Evolutionary conservation across 1,140 invertebrate genomes (phyloP).

Genomic region (Belonocnema kinseyi): DNA sequence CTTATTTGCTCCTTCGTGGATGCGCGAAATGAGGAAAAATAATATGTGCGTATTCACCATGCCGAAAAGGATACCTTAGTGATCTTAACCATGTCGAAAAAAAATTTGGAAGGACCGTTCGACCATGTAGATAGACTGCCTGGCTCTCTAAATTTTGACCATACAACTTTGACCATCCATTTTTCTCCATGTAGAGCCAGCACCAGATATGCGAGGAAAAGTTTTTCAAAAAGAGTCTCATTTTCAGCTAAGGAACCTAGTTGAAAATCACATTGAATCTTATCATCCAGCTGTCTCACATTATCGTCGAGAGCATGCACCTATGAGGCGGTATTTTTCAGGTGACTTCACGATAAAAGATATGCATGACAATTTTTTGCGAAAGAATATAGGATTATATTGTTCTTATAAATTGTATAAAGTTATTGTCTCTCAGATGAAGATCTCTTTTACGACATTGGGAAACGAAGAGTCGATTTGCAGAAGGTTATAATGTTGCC

Average conservation of each 20-base stretch:
- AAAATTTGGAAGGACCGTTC: too few relatives aligned
- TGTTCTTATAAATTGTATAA: slow-evolving; percentile 32
- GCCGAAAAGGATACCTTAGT: too few relatives aligned
- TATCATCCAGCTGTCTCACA: slow-evolving; percentile 53
- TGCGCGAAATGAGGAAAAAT: too few relatives aligned
- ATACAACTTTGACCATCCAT: too few relatives aligned
- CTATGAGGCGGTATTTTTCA: slow-evolving; percentile 55
- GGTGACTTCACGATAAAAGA: slow-evolving; percentile 49
- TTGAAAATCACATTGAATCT: slow-evolving; percentile 48
- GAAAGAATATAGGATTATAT: slow-evolving; percentile 44
- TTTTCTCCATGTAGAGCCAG: too few relatives aligned
- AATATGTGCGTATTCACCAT: too few relatives aligned
- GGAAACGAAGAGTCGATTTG: slow-evolving; percentile 52
- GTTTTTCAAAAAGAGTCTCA: not conserved
- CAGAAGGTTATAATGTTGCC: slow-evolving; percentile 22
- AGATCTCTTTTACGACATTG: slow-evolving; percentile 52
- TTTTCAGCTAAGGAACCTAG: slow-evolving; percentile 39
- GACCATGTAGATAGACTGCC: too few relatives aligned
- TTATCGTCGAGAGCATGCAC: slow-evolving; percentile 57
- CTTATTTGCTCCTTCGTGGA: too few relatives aligned
- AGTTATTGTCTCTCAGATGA: slow-evolving; percentile 33
- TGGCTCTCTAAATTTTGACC: too few relatives aligned
- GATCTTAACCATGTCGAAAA: too few relatives aligned
- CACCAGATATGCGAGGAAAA: slow-evolving; percentile 9
- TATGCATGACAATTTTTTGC: slow-evolving; percentile 55